Conservation (phyloP, 2,888 invertebrate genomes). For the Prosapia bicincta region DNA sequence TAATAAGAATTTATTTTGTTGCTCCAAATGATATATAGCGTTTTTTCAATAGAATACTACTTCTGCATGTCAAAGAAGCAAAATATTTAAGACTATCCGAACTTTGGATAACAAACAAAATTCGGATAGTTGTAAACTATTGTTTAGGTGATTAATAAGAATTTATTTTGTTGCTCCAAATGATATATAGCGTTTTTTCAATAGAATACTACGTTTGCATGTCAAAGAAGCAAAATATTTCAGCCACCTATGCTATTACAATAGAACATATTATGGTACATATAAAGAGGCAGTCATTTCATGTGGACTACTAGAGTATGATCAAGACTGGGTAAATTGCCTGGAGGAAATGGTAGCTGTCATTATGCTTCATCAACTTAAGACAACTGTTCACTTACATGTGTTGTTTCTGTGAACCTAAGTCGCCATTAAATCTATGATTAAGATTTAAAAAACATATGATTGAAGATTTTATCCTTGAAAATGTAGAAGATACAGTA, state of each 20-base stretch:
- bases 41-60: too few species aligned
- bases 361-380: constrained; percentile 5
- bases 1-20: too few species aligned
- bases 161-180: too few species aligned
- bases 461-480: constrained; percentile 6
- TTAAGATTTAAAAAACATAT: constrained; percentile 5
- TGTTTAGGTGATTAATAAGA: too few species aligned
- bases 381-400: too few species aligned
- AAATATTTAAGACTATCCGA: too few species aligned
- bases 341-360: neutral
- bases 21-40: too few species aligned
- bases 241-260: constrained; percentile 4
- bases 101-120: too few species aligned
- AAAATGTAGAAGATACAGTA: neutral
- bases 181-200: constrained; percentile 10
- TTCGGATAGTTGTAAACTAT: too few species aligned
- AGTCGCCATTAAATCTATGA: neutral
- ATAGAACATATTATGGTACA: neutral
- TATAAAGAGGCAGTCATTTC: constrained; percentile 15
- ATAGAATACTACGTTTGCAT: constrained; percentile 18
- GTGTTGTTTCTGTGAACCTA: neutral
- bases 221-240: constrained; percentile 19
- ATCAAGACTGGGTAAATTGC: constrained; percentile 12
- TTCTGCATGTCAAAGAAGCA: too few species aligned
- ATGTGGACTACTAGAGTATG: constrained; percentile 19